A percentile compares a stretch with the other conserved stretches of the same genome.
Evolutionary conservation across 2,888 invertebrate species (phyloP).

Genomic region (Tromatobia lineatoria): DNA sequence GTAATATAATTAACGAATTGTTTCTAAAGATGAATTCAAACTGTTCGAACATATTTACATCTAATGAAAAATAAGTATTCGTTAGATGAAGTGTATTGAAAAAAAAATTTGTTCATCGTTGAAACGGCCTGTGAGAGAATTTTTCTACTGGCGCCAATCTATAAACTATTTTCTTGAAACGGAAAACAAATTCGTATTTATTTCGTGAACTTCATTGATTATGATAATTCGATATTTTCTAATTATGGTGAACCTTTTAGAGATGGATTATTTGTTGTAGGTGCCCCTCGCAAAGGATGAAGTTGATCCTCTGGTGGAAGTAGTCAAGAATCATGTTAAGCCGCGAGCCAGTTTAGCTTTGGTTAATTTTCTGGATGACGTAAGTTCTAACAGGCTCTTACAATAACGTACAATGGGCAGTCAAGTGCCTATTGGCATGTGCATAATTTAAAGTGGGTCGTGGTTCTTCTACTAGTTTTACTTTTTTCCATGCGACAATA

Average conservation of each 20-base stretch:
- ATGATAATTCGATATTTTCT: conserved; percentile 52
- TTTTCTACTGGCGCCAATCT: not conserved
- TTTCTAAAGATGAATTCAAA: not conserved
- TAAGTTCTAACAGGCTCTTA: conserved; percentile 44
- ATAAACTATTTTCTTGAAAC: not conserved
- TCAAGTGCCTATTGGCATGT: conserved; percentile 51
- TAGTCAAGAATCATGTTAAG: conserved; percentile 74
- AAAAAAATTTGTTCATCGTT: not conserved
- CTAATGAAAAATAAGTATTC: not conserved
- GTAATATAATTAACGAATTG: not conserved
- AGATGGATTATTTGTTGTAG: too few species aligned
- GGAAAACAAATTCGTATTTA: too few species aligned
- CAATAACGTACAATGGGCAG: conserved; percentile 47
- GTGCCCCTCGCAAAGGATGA: too few species aligned
- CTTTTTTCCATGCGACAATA: not conserved
- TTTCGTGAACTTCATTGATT: too few species aligned
- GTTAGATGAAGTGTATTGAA: not conserved
- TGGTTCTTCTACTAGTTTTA: not conserved
- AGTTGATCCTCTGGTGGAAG: conserved; percentile 63
- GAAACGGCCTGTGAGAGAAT: not conserved
- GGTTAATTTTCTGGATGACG: too few species aligned
- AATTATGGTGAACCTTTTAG: too few species aligned
- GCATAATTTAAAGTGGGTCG: not conserved
- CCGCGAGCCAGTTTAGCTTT: too few species aligned
- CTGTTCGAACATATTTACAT: not conserved